Conservation (phyloP, 2,888 invertebrate species). For the Muschampia plurimacula region DNA sequence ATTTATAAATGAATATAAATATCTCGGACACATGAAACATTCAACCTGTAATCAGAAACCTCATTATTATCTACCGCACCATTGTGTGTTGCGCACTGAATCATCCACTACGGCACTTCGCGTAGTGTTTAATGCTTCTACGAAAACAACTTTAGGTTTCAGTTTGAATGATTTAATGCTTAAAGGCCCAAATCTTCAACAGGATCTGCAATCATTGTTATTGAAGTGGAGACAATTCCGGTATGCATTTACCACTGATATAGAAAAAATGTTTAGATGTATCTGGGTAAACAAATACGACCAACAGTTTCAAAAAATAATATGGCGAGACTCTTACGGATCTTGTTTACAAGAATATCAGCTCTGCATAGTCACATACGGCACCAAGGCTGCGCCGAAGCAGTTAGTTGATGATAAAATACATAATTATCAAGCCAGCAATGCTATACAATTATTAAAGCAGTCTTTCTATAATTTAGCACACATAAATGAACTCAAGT, state of each 20-base stretch:
- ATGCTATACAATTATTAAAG: neutral
- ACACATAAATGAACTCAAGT: neutral
- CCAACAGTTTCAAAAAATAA: constrained; percentile 43
- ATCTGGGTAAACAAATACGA: constrained; percentile 41
- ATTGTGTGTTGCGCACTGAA: neutral
- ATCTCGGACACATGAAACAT: neutral
- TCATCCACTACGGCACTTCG: neutral
- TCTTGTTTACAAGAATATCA: constrained; percentile 14
- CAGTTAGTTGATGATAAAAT: constrained; percentile 14
- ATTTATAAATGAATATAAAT: constrained; percentile 7
- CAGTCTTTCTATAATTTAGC: constrained; percentile 20
- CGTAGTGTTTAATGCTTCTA: constrained; percentile 1
- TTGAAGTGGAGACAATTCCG: constrained; percentile 42
- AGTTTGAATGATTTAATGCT: constrained; percentile 8
- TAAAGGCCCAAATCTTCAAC: neutral
- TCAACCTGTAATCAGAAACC: constrained; percentile 2
- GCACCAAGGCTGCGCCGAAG: neutral
- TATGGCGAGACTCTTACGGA: constrained; percentile 40
- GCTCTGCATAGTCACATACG: constrained; percentile 18
- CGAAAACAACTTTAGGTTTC: neutral
- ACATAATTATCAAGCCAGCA: neutral
- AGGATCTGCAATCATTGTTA: neutral
- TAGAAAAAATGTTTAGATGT: constrained; percentile 47
- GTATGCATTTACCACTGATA: constrained; percentile 45
- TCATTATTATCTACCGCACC: constrained; percentile 14